phyloP scores from a whole-genome alignment of 2,113 vertebrate species.

The Gobius niger region DNA sequence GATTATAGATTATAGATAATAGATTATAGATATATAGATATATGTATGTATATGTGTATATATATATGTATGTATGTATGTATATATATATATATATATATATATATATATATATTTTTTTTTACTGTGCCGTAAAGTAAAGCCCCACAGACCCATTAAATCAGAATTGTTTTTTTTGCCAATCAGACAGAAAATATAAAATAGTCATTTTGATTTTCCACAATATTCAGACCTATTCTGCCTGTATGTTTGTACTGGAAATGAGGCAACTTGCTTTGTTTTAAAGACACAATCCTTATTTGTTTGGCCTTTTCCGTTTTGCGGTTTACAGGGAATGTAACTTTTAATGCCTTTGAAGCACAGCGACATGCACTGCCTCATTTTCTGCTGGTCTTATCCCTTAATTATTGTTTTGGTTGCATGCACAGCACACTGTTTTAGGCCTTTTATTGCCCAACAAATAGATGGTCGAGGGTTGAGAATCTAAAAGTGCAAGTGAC shows the following conservation, averaged over 20 bases:
- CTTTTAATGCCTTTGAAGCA: slow-evolving; percentile 47
- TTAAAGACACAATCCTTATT: slow-evolving; percentile 43
- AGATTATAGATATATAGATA: no score
- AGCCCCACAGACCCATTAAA: no score
- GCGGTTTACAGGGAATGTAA: slow-evolving; percentile 59
- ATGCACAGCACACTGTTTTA: slow-evolving; percentile 9
- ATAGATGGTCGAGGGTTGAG: neutral
- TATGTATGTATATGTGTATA: no score
- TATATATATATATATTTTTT: no score
- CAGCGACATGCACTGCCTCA: slow-evolving; percentile 52
- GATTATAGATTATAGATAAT: no score
- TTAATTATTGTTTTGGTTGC: slow-evolving; percentile 15
- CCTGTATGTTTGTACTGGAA: slow-evolving; percentile 10
- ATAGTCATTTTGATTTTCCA: neutral
- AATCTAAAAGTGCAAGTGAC: no score
- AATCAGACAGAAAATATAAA: no score
- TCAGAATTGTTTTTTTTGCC: no score
- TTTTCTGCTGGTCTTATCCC: slow-evolving; percentile 4
- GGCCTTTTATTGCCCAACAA: neutral
- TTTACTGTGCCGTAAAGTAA: no score
- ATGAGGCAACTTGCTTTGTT: neutral
- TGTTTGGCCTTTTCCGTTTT: slow-evolving; percentile 25
- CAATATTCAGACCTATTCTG: neutral
- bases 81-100: no score
- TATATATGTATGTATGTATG: no score